Evolutionary conservation across 2,113 vertebrate species (phyloP), one percentile per base, ranked within the genome.

Genomic region (Labeo rohita): DNA sequence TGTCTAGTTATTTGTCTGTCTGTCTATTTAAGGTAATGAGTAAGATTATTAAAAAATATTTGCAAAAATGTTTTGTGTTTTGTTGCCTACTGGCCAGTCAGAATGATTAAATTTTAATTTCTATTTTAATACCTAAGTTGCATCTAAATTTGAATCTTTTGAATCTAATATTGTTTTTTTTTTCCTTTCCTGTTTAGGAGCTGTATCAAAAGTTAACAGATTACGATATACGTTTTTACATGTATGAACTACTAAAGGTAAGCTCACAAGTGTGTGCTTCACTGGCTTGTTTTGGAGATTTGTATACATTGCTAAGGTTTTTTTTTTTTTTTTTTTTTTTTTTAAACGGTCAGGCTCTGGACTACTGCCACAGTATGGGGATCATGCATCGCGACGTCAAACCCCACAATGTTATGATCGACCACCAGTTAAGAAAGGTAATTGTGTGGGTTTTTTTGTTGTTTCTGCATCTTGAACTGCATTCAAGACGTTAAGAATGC

Each of bases 371-470:
- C 95, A 99, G 98, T 94, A 99, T 99, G 96, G 98, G 98, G 43
- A 98, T 99, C 95, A 99, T 99, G 98, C 98, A 99, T 94, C 94
- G 98, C 84, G 98, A 99, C 16, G 98, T 99, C 92, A 99, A 99
- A 93, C 98, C 98, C 86, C 98, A 99, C 95, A 99, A 99, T 86
- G 98, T 99, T 92, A 99, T 99, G 98, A 99, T 99, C 89, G 98
- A 99, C 93, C 98, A 99, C 94, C 97, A 99, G 92, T 94, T 98
- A 92, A 98, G 97, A 91, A 99, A 99, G 98, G 98, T 98, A 95
- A 76, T 50, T 10, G 23, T 15, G 45, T 6, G 11, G 28, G 1
- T 39, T 39, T 39, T 39, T 39, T 8, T 73, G 28, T 28, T 28
- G 28, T n/a, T 43, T 45, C 18, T 73, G 21, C 36, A 45, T 13